A percentile compares a stretch with the other conserved stretches of the same genome.
phyloP scores from a whole-genome alignment of 2,888 invertebrate genomes.

The Eurois occulta region DNA sequence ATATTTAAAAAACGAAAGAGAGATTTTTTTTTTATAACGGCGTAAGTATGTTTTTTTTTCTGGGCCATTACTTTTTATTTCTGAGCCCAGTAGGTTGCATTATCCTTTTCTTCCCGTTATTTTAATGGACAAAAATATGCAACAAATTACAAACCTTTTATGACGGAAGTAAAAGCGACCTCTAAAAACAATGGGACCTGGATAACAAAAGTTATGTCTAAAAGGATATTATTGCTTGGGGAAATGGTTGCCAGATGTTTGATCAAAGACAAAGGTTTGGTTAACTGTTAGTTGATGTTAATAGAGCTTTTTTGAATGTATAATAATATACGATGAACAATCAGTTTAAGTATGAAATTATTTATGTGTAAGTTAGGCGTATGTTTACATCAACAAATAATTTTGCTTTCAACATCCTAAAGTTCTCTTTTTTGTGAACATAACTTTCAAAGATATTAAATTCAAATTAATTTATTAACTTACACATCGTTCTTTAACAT shows the following conservation, averaged over 20 bases:
- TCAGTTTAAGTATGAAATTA: neutral
- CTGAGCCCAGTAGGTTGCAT: neutral
- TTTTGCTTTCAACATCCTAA: neutral
- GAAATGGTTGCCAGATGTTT: slow-evolving; percentile 30
- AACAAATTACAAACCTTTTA: neutral
- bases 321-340: too few species aligned
- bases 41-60: neutral
- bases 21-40: neutral
- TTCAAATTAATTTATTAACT: too few species aligned
- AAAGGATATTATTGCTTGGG: neutral
- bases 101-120: neutral
- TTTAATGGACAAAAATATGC: slow-evolving; percentile 22
- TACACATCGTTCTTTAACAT: neutral
- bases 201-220: neutral
- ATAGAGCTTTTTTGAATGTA: neutral
- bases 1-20: neutral
- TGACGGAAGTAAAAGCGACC: slow-evolving; percentile 3
- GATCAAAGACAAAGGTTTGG: slow-evolving; percentile 1
- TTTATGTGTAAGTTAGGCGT: neutral
- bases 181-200: slow-evolving; percentile 14
- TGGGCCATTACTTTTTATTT: neutral
- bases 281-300: neutral
- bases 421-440: neutral
- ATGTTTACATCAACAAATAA: neutral
- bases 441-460: neutral